phyloP scores from a whole-genome alignment of 2,888 invertebrate genomes.

The Rhynchonema sp. region DNA sequence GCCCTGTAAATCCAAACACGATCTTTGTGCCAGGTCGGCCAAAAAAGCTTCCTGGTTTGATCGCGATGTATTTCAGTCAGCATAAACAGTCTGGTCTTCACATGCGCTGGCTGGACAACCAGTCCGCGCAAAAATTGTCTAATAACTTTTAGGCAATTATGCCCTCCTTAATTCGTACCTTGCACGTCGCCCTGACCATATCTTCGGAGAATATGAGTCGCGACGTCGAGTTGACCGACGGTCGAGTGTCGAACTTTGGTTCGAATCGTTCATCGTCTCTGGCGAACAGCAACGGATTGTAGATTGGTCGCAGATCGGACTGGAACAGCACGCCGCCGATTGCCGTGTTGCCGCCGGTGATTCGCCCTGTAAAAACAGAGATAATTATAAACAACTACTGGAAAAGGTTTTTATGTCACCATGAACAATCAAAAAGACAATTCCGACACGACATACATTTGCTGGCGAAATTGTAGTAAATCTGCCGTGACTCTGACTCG shows the following conservation, averaged over 20 bases:
- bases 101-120: too few relatives aligned
- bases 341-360: conserved; percentile 13
- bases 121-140: too few relatives aligned
- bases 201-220: background rate
- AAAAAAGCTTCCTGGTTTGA: too few relatives aligned
- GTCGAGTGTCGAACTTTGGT: conserved; percentile 12
- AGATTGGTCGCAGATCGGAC: conserved; percentile 1
- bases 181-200: background rate
- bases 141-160: too few relatives aligned
- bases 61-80: too few relatives aligned
- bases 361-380: conserved; percentile 10
- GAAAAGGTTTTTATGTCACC: background rate
- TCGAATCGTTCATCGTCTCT: conserved; percentile 7
- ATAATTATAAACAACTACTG: background rate
- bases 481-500: background rate
- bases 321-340: conserved; percentile 11
- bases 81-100: too few relatives aligned
- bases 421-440: too few relatives aligned
- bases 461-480: background rate
- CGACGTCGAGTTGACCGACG: background rate
- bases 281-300: conserved; percentile 10
- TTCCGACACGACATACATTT: background rate
- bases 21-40: too few relatives aligned
- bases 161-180: background rate
- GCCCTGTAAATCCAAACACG: conserved; percentile 7